Evolutionary conservation across 2,888 invertebrate genomes (phyloP), one percentile per base, ranked within the genome.

Genomic region (Drosophila niveifrons): DNA sequence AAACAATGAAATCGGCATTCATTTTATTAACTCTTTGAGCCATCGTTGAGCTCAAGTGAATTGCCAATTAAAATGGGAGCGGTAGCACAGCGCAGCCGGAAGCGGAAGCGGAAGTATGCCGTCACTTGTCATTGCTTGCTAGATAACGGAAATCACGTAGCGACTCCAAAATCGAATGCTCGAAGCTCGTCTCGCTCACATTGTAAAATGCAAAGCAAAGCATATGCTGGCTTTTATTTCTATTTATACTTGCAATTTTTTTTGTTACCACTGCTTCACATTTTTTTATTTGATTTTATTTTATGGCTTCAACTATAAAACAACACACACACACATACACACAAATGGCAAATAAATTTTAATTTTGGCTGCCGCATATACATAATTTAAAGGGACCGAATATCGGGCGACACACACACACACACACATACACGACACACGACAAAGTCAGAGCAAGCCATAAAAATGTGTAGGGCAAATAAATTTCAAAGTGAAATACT

Each of bases 401-500:
- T 23, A 23, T 23, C 23, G 23, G 23, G 23, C 23, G 23, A 23
- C 23, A 23, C 23, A 23, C 23, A 23, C 23, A 23, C 6, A 23
- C 6, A 23, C 23, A 23, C 23, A 23, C 23, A 23, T 6, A 23
- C 23, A 23, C 23, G 63, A 63, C 48, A 56, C 51, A 71, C 75
- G 23, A 66, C 50, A 63, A 58, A 73, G 75, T 69, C 77, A 48
- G 77, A 36, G 55, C 78, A 72, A 82, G 88, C 85, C 86, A 86
- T 86, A 86, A 86, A 86, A 88, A 86, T 86, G 85, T 83, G 82
- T 61, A 72, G 69, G 69, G 69, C 71, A 86, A 88, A 86, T 88
- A 86, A 86, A 86, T 86, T 86, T 57, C 82, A 79, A 83, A 88
- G 86, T 78, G 88, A 88, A 86, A 86, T 86, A 86, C 86, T 88